phyloP scores from a whole-genome alignment of 2,113 vertebrate genomes.

The Paedocypris sp. region DNA sequence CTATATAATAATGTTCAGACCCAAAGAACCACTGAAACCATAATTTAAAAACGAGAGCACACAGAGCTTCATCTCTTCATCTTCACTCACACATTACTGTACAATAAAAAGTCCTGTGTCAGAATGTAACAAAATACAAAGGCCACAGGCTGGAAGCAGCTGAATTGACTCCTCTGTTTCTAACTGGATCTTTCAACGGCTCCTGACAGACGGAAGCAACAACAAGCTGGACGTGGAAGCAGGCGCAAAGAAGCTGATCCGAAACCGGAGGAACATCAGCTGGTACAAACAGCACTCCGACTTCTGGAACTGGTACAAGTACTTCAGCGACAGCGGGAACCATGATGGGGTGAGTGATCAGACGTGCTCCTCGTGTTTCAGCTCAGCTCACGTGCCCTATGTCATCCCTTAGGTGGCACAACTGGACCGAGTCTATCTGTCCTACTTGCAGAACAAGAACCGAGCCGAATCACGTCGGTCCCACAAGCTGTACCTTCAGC shows the following conservation, averaged over 20 bases:
- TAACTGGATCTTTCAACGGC: too few species aligned
- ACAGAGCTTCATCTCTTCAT: too few species aligned
- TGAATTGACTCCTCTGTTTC: too few species aligned
- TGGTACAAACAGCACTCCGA: slow-evolving; percentile 68
- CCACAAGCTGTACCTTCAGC: slow-evolving; percentile 59
- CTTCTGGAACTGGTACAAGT: slow-evolving; percentile 71
- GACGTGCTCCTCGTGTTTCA: too few species aligned
- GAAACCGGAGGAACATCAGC: slow-evolving; percentile 66
- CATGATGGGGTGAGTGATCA: slow-evolving; percentile 65
- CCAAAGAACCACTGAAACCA: too few species aligned
- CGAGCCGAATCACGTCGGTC: slow-evolving; percentile 59
- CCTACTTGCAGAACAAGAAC: slow-evolving; percentile 69
- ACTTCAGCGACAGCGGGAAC: slow-evolving; percentile 62
- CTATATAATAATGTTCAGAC: too few species aligned
- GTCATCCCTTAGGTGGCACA: slow-evolving; percentile 51
- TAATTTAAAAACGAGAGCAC: too few species aligned
- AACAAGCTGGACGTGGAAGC: slow-evolving; percentile 29
- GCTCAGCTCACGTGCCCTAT: too few species aligned
- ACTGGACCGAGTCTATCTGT: slow-evolving; percentile 63
- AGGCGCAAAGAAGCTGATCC: slow-evolving; percentile 45
- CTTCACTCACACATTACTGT: too few species aligned
- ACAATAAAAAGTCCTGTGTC: too few species aligned
- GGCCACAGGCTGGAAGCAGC: too few species aligned
- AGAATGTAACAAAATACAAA: too few species aligned
- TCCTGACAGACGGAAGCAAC: slow-evolving; percentile 28